Base-by-base conservation (phyloP, 2,113 vertebrate genomes). In the Corythaixoides concolor region DNA sequence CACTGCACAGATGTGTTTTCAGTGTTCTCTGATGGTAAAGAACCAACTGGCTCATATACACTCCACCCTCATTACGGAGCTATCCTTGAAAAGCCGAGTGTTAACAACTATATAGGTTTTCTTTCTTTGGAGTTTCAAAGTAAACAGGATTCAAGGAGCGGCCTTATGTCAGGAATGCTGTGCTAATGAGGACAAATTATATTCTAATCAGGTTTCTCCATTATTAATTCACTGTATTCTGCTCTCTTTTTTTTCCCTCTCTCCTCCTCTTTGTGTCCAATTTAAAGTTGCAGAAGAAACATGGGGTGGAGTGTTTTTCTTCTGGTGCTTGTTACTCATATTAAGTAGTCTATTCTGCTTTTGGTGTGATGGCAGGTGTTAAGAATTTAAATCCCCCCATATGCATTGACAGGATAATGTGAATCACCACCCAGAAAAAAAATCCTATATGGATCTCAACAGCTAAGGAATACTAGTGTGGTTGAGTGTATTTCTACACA, bases 181-280 rank as follows among this genome's bases (percentile, higher is more conserved):
- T 95, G 72, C 97, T 98, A 98, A 98, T 98, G 97, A 98, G 97
- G 97, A 98, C 97, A 97, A 97, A 97, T 97, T 97, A 97, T 98
- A 98, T 97, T 98, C 97, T 97, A 98, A 98, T 98, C 97, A 98
- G 97, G 97, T 97, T 96, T 94, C 97, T 95, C 96, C 95, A 97
- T 98, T 98, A 97, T 97, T 97, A 97, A 97, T 97, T 97, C 95
- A 64, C 97, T 95, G 95, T 97, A 95, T 97, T 97, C 94, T 97
- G 94, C 92, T 79, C 93, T 88, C 93, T 92, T 73, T 87, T 87
- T 69, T 16, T 5, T 14, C 59, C 41, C 50, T 27, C 60, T 50
- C 91, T 80, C 92, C 94, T 90, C 76, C 73, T 94, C 95, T 97
- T 97, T 97, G 96, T 97, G 95, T 92, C 94, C 97, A 95, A 90